A percentile compares a stretch with the other conserved stretches of the same genome.
Conservation (phyloP, 2,888 invertebrate species). For the Portevinia maculata region DNA sequence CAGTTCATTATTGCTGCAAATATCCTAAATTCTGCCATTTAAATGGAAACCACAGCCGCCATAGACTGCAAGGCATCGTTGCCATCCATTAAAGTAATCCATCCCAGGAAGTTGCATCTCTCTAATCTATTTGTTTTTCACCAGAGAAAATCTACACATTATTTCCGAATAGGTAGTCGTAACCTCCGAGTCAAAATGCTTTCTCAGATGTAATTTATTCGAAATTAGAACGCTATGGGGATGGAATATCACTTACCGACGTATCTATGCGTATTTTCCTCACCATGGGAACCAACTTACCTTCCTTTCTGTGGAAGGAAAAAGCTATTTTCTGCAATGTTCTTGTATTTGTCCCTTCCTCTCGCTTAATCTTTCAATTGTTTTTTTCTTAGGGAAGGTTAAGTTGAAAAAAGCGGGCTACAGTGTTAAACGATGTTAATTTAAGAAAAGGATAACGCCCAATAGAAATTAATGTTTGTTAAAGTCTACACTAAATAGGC, state of each 20-base stretch:
- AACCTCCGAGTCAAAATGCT: conserved; percentile 2
- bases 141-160: neutral
- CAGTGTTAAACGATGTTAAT: too few species aligned
- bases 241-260: neutral
- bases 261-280: neutral
- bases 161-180: conserved; percentile 31
- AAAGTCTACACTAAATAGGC: too few species aligned
- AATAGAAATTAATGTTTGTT: too few species aligned
- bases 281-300: neutral
- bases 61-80: conserved; percentile 20
- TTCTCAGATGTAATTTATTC: conserved; percentile 42
- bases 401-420: too few species aligned
- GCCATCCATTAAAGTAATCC: conserved; percentile 40
- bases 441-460: too few species aligned
- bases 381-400: neutral
- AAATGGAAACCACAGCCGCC: conserved; percentile 20
- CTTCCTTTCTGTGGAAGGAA: neutral
- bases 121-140: conserved; percentile 16
- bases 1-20: conserved; percentile 1
- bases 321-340: conserved; percentile 1
- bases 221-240: conserved; percentile 10
- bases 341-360: neutral
- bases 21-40: conserved; percentile 27
- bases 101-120: conserved; percentile 26
- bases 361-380: neutral